Conservation (phyloP, 2,888 invertebrate species). For the Mallateleia sp. region DNA sequence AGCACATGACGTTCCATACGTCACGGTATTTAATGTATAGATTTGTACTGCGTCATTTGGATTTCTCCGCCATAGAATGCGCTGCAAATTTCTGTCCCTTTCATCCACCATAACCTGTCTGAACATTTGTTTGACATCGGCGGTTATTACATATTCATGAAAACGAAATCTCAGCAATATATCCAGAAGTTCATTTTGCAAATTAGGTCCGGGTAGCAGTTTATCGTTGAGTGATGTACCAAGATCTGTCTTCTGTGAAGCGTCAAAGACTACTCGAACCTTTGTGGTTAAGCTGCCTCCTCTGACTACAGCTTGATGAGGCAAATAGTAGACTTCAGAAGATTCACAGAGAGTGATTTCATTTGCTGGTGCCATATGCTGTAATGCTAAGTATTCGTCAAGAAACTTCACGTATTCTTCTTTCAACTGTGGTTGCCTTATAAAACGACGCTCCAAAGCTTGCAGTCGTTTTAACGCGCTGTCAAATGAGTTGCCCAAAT, state of each 20-base stretch:
- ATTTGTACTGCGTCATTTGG: background rate
- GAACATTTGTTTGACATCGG: conserved; percentile 8
- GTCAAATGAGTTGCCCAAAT: conserved; percentile 59
- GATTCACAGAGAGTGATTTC: background rate
- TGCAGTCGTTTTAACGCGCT: conserved; percentile 53
- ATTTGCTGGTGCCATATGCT: background rate
- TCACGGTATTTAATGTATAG: conserved; percentile 2
- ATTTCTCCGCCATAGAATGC: conserved; percentile 4
- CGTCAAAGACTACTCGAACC: conserved; percentile 8
- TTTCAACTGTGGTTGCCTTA: conserved; percentile 41
- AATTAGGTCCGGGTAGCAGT: background rate
- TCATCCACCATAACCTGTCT: background rate
- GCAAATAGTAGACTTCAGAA: conserved; percentile 10
- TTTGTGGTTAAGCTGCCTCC: conserved; percentile 41
- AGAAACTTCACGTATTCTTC: conserved; percentile 9
- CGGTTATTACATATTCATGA: conserved; percentile 18
- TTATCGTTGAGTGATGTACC: conserved; percentile 9
- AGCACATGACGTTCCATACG: conserved; percentile 1
- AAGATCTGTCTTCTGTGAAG: background rate
- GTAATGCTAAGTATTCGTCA: background rate
- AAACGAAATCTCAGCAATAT: conserved; percentile 26
- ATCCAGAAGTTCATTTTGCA: conserved; percentile 38
- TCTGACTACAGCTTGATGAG: conserved; percentile 31
- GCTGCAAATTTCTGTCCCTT: background rate
- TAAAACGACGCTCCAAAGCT: conserved; percentile 52